Evolutionary conservation across 2,797 vertebrate genomes (phyloP).

Genomic region (Uromys caudimaculatus): DNA sequence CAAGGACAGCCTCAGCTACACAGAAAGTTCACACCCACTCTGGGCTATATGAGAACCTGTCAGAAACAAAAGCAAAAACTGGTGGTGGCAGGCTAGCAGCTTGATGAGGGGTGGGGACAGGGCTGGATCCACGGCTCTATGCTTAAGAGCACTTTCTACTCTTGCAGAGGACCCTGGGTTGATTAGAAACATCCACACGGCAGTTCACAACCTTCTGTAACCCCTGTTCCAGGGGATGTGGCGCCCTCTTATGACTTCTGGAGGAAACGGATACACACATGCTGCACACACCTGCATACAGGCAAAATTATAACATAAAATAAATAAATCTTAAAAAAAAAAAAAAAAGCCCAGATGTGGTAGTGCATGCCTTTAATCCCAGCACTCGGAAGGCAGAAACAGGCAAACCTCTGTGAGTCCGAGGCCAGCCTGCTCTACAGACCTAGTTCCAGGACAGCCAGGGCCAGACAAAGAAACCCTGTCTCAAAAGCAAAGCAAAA

Average conservation of each 20-base stretch:
- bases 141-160: neutral
- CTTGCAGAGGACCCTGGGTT: neutral
- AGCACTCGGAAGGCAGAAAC: no score
- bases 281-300: neutral
- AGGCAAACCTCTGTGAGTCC: no score
- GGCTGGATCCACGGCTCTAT: neutral
- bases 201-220: no score
- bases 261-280: neutral
- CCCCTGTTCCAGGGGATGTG: neutral
- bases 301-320: neutral
- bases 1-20: neutral
- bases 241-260: neutral
- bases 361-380: no score
- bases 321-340: neutral
- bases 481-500: no score
- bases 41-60: neutral
- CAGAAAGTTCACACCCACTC: neutral
- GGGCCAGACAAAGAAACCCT: no score
- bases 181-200: neutral
- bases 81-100: neutral
- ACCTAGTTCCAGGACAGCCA: no score
- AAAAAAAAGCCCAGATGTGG: neutral
- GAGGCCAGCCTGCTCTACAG: no score
- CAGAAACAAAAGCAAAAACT: neutral
- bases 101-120: neutral